Evolutionary conservation across 2,888 invertebrate genomes (phyloP), one percentile per base, ranked within the genome.

Genomic region (Nomada hirtipes): DNA sequence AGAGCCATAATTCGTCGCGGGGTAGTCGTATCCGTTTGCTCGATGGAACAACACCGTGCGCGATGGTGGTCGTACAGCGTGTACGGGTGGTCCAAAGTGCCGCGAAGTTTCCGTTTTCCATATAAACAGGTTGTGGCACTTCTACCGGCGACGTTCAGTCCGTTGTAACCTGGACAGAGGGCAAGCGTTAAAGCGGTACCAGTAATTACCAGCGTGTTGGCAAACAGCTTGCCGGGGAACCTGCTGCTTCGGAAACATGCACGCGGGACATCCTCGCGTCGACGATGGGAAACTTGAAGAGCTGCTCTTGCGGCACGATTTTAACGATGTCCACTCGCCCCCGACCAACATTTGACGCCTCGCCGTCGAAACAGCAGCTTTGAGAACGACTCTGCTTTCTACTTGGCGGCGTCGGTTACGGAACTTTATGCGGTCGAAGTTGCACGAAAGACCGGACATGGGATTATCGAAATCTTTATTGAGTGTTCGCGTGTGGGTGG

Each of bases 171-270:
- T 73, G 84, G 73, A 75, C 85, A 83, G 78, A 64, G 78, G 60
- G 83, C 79, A 76, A 87, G 88, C 89, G 89, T 91, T 91, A 89
- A 91, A 91, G 89, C 89, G 89, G 90, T 91, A 92, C 91, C 90
- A 89, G 91, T 91, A 92, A 92, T 92, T 92, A 92, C 90, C 90
- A 86, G 82, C 89, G 87, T 91, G 91, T 92, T 90, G 88, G 91
- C 90, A 92, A 92, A 91, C 91, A 91, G 82, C 85, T 87, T 79
- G 87, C 65, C 59, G 67, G 55, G 55, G 53, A 67, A 67, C 74
- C 79, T 75, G 80, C 59, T 82, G 78, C 64, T 79, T 42, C 70
- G 69, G 53, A 73, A 15, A 75, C 80, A 59, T 53, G 71, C 15
- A 67, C 61, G 69, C 69, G 63, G 57, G 74, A 76, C 69, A 72